phyloP scores from a whole-genome alignment of 2,797 vertebrate species.

The Hydrophis major region DNA sequence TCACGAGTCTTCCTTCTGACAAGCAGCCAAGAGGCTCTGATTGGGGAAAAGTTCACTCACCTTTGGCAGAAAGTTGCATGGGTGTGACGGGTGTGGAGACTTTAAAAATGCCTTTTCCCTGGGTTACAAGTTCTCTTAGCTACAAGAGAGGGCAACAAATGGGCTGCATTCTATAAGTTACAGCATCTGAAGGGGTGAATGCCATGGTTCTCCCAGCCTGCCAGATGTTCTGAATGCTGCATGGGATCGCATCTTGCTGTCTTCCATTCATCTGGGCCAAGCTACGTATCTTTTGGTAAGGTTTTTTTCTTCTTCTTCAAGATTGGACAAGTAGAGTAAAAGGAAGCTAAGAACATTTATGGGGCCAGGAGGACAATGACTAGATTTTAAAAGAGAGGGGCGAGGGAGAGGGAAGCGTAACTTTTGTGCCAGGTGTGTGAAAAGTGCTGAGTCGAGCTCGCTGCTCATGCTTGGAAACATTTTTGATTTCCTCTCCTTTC shows the following conservation, averaged over 20 bases:
- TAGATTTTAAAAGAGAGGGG: not conserved
- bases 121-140: conserved; percentile 32
- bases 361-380: not conserved
- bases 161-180: not conserved
- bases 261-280: conserved; percentile 33
- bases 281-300: conserved; percentile 51
- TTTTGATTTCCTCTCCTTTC: not conserved
- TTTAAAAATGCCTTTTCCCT: conserved; percentile 35
- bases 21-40: conserved; percentile 42
- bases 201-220: fast-evolving
- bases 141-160: conserved; percentile 44
- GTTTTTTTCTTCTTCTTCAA: conserved; percentile 19
- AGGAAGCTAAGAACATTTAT: not conserved
- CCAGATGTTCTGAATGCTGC: not conserved
- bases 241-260: conserved; percentile 32
- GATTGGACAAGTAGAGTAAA: not conserved
- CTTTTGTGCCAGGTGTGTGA: not conserved
- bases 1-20: not conserved
- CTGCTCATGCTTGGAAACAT: not conserved
- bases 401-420: no score
- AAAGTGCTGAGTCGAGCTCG: not conserved
- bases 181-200: not conserved
- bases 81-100: conserved; percentile 51
- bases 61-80: conserved; percentile 24
- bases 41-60: conserved; percentile 61